Conservation (phyloP, 2,888 invertebrate species). For the Plemyria rubiginata region DNA sequence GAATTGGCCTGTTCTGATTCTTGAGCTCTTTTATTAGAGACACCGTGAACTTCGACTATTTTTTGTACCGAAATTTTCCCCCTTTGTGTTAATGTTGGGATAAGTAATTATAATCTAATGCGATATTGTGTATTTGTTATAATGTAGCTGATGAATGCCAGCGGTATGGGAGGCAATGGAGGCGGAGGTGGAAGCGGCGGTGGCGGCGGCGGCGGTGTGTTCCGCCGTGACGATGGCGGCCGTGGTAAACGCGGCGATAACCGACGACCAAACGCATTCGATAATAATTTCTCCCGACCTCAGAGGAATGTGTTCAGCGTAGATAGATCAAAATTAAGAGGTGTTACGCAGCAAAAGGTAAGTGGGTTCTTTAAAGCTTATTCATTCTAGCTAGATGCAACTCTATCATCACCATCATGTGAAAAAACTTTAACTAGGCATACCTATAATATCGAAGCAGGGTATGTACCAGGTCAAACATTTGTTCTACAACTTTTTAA, state of each 20-base stretch:
- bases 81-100: too few species aligned
- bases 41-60: too few species aligned
- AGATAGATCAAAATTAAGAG: conserved; percentile 73
- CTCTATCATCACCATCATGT: too few species aligned
- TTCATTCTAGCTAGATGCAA: neutral
- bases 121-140: conserved; percentile 10
- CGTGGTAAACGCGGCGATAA: conserved; percentile 73
- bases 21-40: too few species aligned
- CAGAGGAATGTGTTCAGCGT: conserved; percentile 62
- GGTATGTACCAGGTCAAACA: too few species aligned
- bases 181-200: conserved; percentile 68
- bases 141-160: conserved; percentile 69
- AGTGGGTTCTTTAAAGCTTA: conserved; percentile 1
- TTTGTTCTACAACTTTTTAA: too few species aligned
- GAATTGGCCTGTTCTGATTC: too few species aligned
- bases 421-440: too few species aligned
- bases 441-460: too few species aligned
- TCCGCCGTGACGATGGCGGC: conserved; percentile 84
- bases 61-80: too few species aligned
- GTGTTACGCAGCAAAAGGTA: conserved; percentile 69
- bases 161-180: conserved; percentile 75
- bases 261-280: conserved; percentile 66
- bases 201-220: conserved; percentile 72
- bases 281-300: conserved; percentile 64
- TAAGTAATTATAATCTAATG: too few species aligned